phyloP scores from a whole-genome alignment of 92 coral and sea anemone species.

The Plumapathes pennacea region DNA sequence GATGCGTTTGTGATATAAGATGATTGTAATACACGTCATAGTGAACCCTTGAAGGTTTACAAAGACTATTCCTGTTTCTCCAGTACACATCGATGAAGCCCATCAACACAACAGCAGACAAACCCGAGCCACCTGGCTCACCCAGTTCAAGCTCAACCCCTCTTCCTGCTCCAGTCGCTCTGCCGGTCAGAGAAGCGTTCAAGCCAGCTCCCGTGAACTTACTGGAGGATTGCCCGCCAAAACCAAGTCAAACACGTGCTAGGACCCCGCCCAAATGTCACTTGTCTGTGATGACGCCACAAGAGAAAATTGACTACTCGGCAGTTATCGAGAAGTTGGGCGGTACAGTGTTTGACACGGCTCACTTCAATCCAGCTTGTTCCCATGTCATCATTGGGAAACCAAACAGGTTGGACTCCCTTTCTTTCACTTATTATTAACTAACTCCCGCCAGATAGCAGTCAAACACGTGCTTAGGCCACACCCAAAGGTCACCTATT shows the following conservation, averaged over 20 bases:
- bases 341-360: slow-evolving; percentile 82
- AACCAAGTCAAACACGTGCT: slow-evolving; percentile 26
- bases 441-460: background rate
- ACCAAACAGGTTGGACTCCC: slow-evolving; percentile 66
- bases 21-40: no score
- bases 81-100: no score
- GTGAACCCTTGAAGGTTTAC: no score
- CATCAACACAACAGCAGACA: no score
- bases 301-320: slow-evolving; percentile 89
- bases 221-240: slow-evolving; percentile 42
- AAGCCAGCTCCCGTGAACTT: slow-evolving; percentile 82
- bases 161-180: slow-evolving; percentile 79
- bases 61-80: no score
- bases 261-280: slow-evolving; percentile 65
- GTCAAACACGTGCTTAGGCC: background rate
- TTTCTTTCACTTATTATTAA: background rate
- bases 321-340: slow-evolving; percentile 91
- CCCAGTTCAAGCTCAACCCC: slow-evolving; percentile 81
- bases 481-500: no score
- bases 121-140: slow-evolving; percentile 65
- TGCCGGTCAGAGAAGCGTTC: slow-evolving; percentile 63
- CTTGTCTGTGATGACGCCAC: slow-evolving; percentile 90
- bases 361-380: slow-evolving; percentile 77
- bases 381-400: slow-evolving; percentile 88
- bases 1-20: no score